phyloP scores from a whole-genome alignment of 2,888 invertebrate genomes.

The Eupithecia tripunctaria region DNA sequence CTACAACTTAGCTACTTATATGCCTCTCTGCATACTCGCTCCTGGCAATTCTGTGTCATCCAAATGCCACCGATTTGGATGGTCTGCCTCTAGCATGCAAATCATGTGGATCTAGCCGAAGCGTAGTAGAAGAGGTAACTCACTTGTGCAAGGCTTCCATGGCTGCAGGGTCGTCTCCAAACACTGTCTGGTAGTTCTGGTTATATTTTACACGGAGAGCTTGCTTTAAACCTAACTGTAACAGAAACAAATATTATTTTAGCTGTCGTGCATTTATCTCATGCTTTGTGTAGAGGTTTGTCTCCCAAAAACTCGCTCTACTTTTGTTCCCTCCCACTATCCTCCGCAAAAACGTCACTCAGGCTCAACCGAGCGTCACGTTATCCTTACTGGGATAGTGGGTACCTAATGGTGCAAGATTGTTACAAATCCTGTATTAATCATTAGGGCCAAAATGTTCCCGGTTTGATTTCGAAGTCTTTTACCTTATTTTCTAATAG shows the following conservation, averaged over 20 bases:
- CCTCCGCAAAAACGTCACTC: too few species aligned
- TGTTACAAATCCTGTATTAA: not conserved
- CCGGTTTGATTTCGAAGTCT: not conserved
- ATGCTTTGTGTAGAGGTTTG: not conserved
- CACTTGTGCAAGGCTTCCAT: conserved; percentile 80
- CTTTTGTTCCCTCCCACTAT: too few species aligned
- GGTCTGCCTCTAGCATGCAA: not conserved
- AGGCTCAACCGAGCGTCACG: too few species aligned
- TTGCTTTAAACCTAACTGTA: conserved; percentile 88
- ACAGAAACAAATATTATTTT: conserved; percentile 34
- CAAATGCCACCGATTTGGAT: not conserved
- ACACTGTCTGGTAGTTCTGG: conserved; percentile 94
- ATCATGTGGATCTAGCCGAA: too few species aligned
- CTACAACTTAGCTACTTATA: too few species aligned
- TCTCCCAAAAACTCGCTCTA: too few species aligned
- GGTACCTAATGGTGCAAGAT: too few species aligned
- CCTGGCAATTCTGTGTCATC: too few species aligned
- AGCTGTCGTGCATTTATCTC: not conserved
- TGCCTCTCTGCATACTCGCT: too few species aligned
- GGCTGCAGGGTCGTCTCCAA: conserved; percentile 89
- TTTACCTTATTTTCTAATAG: conserved; percentile 95
- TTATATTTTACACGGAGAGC: conserved; percentile 97
- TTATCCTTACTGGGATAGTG: too few species aligned
- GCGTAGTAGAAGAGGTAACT: conserved; percentile 27
- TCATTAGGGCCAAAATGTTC: not conserved